Percentiles rank a stretch among this genome's conserved stretches.
phyloP scores from a whole-genome alignment of 2,113 vertebrate genomes.

The Brachyhypopomus occidentalis region DNA sequence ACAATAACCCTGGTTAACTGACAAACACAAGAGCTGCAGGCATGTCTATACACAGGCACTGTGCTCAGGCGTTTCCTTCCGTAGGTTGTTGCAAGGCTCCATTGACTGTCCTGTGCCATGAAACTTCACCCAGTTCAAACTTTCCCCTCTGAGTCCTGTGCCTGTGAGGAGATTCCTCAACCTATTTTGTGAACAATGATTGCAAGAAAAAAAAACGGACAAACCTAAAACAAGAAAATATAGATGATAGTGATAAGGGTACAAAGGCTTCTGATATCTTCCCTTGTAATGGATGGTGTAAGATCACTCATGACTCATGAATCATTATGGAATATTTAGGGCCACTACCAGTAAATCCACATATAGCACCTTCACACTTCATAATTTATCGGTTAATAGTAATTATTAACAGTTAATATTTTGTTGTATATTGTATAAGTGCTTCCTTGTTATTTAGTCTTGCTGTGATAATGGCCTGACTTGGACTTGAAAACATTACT shows the following conservation, averaged over 20 bases:
- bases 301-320: neutral
- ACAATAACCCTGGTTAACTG: neutral
- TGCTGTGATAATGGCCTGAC: neutral
- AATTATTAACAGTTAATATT: neutral
- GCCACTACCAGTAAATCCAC: neutral
- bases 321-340: neutral
- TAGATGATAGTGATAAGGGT: neutral
- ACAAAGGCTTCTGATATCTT: neutral
- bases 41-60: neutral
- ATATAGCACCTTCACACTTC: neutral
- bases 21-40: neutral
- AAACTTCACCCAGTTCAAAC: constrained; percentile 12
- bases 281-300: neutral
- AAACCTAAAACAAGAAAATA: neutral
- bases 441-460: neutral
- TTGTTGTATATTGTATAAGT: neutral
- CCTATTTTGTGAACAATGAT: neutral
- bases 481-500: neutral
- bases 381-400: neutral
- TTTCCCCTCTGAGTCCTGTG: neutral
- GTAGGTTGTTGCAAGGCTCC: constrained; percentile 18
- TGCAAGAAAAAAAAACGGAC: neutral
- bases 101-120: neutral
- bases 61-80: constrained; percentile 37
- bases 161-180: neutral